Evolutionary conservation across 1,140 invertebrate genomes (phyloP).

Genomic region (Leptopilina boulardi): DNA sequence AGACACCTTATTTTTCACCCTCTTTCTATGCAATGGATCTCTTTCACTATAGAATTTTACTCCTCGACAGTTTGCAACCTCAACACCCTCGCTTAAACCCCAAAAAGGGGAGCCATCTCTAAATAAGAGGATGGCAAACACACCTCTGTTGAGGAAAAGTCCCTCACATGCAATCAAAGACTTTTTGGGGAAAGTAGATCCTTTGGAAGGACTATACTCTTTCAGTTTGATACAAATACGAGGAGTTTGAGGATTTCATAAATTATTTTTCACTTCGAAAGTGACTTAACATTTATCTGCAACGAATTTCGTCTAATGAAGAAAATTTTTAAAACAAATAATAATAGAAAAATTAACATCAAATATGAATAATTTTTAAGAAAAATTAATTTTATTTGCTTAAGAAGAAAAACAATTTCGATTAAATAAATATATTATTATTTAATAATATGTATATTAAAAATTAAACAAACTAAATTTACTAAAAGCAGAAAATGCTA

Average conservation of each 20-base stretch:
- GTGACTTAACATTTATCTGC: background rate
- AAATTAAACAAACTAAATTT: too few relatives aligned
- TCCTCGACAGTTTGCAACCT: constrained; percentile 47
- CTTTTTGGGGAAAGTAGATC: constrained; percentile 3
- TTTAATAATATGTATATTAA: too few relatives aligned
- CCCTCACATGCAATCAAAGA: constrained; percentile 4
- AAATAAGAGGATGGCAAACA: constrained; percentile 54
- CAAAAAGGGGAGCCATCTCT: constrained; percentile 41
- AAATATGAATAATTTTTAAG: too few relatives aligned
- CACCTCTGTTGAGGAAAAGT: constrained; percentile 25
- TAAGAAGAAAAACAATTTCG: too few relatives aligned
- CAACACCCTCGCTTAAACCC: constrained; percentile 45
- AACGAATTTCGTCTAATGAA: too few relatives aligned
- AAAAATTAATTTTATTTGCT: too few relatives aligned
- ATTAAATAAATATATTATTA: too few relatives aligned
- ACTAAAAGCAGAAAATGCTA: too few relatives aligned
- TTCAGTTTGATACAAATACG: background rate
- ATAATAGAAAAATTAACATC: too few relatives aligned
- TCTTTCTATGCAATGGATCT: constrained; percentile 7
- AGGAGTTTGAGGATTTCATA: background rate
- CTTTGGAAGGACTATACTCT: constrained; percentile 1
- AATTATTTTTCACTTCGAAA: constrained; percentile 21
- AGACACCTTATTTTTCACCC: background rate
- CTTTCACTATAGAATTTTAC: constrained; percentile 19
- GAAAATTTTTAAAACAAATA: too few relatives aligned